Evolutionary conservation across 2,797 vertebrate species (phyloP).

Genomic region (Melanogrammus aeglefinus): DNA sequence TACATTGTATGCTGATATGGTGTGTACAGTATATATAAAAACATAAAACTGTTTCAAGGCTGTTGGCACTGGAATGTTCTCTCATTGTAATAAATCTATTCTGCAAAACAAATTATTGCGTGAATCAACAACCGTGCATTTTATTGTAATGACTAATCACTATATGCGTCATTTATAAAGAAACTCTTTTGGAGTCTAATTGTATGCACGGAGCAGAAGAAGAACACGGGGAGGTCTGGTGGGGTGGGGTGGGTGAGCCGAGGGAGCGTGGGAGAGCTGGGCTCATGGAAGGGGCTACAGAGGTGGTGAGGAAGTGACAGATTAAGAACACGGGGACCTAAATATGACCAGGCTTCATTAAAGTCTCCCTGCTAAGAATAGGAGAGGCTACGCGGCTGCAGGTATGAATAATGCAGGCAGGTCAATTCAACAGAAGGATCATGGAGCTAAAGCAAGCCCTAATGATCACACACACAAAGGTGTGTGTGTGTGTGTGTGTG

Average conservation of each 20-base stretch:
- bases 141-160: no score
- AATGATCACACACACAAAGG: constrained; percentile 65
- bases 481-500: constrained; percentile 7
- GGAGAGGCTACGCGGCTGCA: constrained; percentile 49
- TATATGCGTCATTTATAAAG: not conserved
- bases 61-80: not conserved
- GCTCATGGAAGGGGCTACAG: constrained; percentile 21
- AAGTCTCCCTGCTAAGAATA: constrained; percentile 69
- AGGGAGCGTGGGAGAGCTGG: constrained; percentile 20
- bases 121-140: not conserved
- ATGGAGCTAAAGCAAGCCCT: constrained; percentile 59
- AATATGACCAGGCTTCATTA: constrained; percentile 62
- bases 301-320: constrained; percentile 25
- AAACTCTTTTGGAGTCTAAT: not conserved
- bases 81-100: not conserved
- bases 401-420: constrained; percentile 73
- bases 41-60: no score
- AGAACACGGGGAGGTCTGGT: no score
- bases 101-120: not conserved
- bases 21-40: no score
- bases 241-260: no score
- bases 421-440: constrained; percentile 68
- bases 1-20: not conserved
- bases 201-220: not conserved
- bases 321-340: constrained; percentile 48